Evolutionary conservation across 92 coral and sea anemone species (phyloP).

Genomic region (Isaurus tuberculatus): DNA sequence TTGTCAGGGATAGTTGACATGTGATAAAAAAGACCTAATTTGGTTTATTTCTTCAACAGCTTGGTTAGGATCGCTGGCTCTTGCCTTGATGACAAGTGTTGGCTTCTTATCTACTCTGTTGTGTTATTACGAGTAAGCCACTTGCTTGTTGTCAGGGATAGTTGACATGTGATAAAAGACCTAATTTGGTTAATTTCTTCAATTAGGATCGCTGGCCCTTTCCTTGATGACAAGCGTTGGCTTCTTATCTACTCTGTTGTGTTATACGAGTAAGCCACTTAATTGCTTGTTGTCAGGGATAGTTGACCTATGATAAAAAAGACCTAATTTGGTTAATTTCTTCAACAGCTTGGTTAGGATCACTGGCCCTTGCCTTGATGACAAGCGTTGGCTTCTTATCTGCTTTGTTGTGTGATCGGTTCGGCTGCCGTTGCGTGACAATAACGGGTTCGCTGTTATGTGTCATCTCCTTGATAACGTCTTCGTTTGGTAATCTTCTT

Average conservation of each 20-base stretch:
- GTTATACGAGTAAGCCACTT: too few species aligned
- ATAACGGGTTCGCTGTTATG: slow-evolving; percentile 49
- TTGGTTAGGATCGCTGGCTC: slow-evolving; percentile 59
- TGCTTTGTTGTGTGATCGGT: slow-evolving; percentile 50
- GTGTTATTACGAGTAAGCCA: too few species aligned
- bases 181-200: not conserved
- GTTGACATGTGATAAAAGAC: too few species aligned
- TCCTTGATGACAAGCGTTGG: slow-evolving; percentile 53
- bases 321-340: not conserved
- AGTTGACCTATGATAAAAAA: too few species aligned
- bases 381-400: slow-evolving; percentile 45
- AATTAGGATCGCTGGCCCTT: slow-evolving; percentile 55
- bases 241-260: slow-evolving; percentile 38
- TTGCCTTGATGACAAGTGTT: slow-evolving; percentile 50
- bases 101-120: slow-evolving; percentile 42
- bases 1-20: too few species aligned
- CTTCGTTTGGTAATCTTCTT: slow-evolving; percentile 47
- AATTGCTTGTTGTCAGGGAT: too few species aligned
- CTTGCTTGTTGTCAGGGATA: too few species aligned
- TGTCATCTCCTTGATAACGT: slow-evolving; percentile 41
- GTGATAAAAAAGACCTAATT: too few species aligned
- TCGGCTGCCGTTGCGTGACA: slow-evolving; percentile 62
- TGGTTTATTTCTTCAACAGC: slow-evolving; percentile 17
- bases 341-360: slow-evolving; percentile 59
- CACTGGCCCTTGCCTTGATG: slow-evolving; percentile 60